Conservation (phyloP, 2,113 vertebrate genomes). For the Myrmecobius fasciatus region DNA sequence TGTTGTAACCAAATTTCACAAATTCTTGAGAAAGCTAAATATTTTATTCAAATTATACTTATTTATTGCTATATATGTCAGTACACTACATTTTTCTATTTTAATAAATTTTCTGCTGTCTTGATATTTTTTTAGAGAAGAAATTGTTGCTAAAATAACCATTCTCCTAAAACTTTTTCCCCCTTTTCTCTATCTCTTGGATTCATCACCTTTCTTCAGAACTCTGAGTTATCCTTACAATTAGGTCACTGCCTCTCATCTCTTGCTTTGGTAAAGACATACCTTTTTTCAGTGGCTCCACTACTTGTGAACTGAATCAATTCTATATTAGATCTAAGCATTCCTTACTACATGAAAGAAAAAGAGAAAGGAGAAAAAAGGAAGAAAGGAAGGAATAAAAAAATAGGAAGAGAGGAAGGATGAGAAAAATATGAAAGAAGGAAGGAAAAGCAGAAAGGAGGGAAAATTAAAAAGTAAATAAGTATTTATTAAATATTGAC, state of each 20-base stretch:
- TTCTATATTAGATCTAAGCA: background rate
- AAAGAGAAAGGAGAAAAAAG: background rate
- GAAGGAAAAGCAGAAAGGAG: background rate
- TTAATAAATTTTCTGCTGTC: conserved; percentile 51
- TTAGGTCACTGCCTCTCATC: conserved; percentile 33
- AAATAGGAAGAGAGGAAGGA: no score
- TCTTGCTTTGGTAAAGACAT: conserved; percentile 43
- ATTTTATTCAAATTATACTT: conserved; percentile 68
- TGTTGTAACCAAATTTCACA: conserved; percentile 62
- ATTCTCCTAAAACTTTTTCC: conserved; percentile 3
- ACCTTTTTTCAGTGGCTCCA: background rate
- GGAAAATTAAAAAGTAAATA: background rate
- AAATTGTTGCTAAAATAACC: background rate
- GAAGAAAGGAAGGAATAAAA: no score
- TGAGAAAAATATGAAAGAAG: no score
- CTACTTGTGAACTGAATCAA: conserved; percentile 24
- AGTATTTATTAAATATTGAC: background rate
- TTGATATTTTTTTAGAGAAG: conserved; percentile 32
- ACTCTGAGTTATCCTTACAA: conserved; percentile 20
- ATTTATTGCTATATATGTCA: conserved; percentile 68
- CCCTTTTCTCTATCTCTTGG: conserved; percentile 14
- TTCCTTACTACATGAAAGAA: background rate
- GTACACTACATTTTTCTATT: conserved; percentile 57
- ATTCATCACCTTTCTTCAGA: background rate
- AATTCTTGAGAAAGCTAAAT: conserved; percentile 72